These are phyloP conservation scores for Mystacides longicornis DNA, from an alignment of 2,888 invertebrate genomes.

Conservation along the genomic window DNA sequence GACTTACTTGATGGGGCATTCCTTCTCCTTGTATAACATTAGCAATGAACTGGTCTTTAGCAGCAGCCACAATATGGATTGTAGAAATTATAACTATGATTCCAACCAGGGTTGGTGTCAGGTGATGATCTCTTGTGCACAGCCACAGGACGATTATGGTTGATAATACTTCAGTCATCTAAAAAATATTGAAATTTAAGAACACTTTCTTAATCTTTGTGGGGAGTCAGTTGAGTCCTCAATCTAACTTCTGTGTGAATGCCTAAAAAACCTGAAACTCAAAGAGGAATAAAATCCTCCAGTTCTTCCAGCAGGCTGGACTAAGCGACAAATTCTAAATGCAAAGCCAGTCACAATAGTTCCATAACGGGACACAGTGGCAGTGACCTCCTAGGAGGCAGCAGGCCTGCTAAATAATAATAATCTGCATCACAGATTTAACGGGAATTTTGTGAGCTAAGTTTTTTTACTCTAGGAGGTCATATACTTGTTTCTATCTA, in stretches of 20 bases:
- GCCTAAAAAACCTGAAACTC: too few species aligned
- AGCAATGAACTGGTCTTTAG: conserved; percentile 57
- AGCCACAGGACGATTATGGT: conserved; percentile 51
- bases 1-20: conserved; percentile 54
- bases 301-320: too few species aligned
- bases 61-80: conserved; percentile 54
- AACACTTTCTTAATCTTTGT: background rate
- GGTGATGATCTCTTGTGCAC: conserved; percentile 44
- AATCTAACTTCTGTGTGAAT: background rate
- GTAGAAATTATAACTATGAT: conserved; percentile 52
- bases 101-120: conserved; percentile 50
- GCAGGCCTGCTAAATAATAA: too few species aligned
- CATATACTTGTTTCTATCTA: too few species aligned
- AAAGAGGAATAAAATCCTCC: too few species aligned
- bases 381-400: too few species aligned
- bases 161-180: conserved; percentile 55
- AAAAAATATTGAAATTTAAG: conserved; percentile 27
- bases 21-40: conserved; percentile 60
- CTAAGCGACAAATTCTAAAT: too few species aligned
- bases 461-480: too few species aligned
- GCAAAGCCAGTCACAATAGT: too few species aligned
- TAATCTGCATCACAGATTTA: too few species aligned
- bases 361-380: too few species aligned
- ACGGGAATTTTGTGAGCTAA: too few species aligned
- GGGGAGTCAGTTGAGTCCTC: background rate